These are phyloP conservation scores for Argyresthia goedartella DNA, from an alignment of 2,888 invertebrate genomes.

Conservation along the genomic window DNA sequence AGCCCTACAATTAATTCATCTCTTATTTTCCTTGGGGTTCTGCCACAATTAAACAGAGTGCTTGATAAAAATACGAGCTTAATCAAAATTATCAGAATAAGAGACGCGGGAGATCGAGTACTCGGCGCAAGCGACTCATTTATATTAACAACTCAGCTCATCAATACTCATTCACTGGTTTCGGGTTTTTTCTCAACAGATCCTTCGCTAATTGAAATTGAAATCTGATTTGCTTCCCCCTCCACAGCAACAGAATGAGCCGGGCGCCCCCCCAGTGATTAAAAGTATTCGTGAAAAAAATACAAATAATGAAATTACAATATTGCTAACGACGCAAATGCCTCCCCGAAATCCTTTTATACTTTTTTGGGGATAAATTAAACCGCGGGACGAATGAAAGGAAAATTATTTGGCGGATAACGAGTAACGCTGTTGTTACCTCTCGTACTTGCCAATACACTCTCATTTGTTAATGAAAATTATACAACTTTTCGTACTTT, in stretches of 20 bases:
- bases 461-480: too few species aligned
- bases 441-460: background rate
- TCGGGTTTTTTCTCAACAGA: conserved; percentile 53
- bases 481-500: conserved; percentile 18
- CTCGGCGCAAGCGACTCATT: conserved; percentile 47
- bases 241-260: conserved; percentile 28
- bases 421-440: background rate
- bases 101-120: conserved; percentile 21
- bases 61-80: too few species aligned
- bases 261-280: conserved; percentile 51
- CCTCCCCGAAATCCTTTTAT: conserved; percentile 67
- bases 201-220: conserved; percentile 68
- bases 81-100: too few species aligned
- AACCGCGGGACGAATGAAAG: conserved; percentile 40
- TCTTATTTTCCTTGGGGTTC: too few species aligned
- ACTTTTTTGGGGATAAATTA: conserved; percentile 66
- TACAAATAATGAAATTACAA: conserved; percentile 73
- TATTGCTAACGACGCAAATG: conserved; percentile 64
- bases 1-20: too few species aligned
- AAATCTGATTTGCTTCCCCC: conserved; percentile 64
- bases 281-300: conserved; percentile 67
- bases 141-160: conserved; percentile 40
- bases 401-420: conserved; percentile 14
- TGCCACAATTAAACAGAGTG: too few species aligned
- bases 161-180: conserved; percentile 61